These are phyloP conservation scores for Sebastes kiyomatsui DNA, from an alignment of 2,797 vertebrate genomes.

Conservation along the genomic window DNA sequence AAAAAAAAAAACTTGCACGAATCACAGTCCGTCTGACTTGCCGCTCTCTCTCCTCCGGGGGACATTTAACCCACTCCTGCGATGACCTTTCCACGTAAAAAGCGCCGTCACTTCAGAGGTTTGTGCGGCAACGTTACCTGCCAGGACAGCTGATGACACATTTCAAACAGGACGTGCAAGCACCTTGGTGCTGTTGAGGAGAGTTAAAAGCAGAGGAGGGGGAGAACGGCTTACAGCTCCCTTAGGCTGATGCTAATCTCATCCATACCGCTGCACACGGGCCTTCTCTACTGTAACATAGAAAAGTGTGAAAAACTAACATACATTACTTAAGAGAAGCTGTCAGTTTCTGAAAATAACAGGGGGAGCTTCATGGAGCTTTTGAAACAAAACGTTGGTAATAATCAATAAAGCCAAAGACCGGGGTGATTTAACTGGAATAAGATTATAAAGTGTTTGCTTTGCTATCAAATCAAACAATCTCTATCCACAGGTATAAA, in stretches of 20 bases:
- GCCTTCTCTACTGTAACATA: constrained; percentile 33
- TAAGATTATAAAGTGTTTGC: too few relatives aligned
- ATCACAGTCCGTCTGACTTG: constrained; percentile 61
- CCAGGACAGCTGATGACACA: constrained; percentile 80
- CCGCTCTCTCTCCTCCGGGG: constrained; percentile 62
- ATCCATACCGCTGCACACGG: constrained; percentile 29
- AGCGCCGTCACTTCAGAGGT: constrained; percentile 75
- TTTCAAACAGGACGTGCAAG: constrained; percentile 69
- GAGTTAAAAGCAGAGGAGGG: constrained; percentile 43
- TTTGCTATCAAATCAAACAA: too few relatives aligned
- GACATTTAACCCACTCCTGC: constrained; percentile 75
- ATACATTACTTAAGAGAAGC: too few relatives aligned
- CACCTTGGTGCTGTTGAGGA: constrained; percentile 61
- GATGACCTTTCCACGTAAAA: constrained; percentile 74
- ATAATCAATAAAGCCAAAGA: too few relatives aligned
- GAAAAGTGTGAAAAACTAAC: not conserved
- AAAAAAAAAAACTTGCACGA: constrained; percentile 48
- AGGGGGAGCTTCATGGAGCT: too few relatives aligned
- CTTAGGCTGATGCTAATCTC: constrained; percentile 59
- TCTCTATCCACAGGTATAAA: too few relatives aligned
- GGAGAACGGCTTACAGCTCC: constrained; percentile 53
- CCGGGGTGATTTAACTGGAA: too few relatives aligned
- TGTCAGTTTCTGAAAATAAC: too few relatives aligned
- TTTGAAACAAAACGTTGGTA: too few relatives aligned
- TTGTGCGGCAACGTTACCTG: constrained; percentile 71